Evolutionary conservation across 2,113 vertebrate species (phyloP).

Genomic region (Caracal caracal): DNA sequence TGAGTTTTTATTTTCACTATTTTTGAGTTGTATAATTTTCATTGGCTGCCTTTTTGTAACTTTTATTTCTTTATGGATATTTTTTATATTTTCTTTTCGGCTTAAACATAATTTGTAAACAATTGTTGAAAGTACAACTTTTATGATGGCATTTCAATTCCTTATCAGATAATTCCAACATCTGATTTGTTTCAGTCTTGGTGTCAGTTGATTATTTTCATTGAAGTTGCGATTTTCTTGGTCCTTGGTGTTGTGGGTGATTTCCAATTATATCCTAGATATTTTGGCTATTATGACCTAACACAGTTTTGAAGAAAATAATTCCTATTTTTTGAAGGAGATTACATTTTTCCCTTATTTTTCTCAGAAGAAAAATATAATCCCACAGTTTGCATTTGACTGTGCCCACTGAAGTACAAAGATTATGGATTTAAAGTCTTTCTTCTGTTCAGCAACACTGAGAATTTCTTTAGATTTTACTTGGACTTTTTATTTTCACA

Average conservation of each 20-base stretch:
- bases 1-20: neutral
- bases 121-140: neutral
- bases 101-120: neutral
- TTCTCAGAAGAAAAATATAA: neutral
- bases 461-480: neutral
- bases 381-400: neutral
- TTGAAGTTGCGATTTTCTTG: neutral
- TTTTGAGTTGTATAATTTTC: neutral
- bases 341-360: neutral
- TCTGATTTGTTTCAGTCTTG: neutral
- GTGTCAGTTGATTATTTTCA: neutral
- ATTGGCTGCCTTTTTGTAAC: neutral
- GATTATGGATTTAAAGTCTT: neutral
- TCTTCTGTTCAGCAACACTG: neutral
- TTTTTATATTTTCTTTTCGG: neutral
- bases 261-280: neutral
- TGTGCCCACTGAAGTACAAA: neutral
- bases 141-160: neutral
- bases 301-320: neutral
- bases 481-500: slow-evolving; percentile 19
- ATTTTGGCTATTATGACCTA: neutral
- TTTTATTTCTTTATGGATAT: neutral
- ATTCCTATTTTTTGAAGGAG: neutral
- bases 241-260: neutral
- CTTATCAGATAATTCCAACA: neutral